Evolutionary conservation across 2,113 vertebrate species (phyloP), one percentile per base, ranked within the genome.

Genomic region (Nesogale talazaci): DNA sequence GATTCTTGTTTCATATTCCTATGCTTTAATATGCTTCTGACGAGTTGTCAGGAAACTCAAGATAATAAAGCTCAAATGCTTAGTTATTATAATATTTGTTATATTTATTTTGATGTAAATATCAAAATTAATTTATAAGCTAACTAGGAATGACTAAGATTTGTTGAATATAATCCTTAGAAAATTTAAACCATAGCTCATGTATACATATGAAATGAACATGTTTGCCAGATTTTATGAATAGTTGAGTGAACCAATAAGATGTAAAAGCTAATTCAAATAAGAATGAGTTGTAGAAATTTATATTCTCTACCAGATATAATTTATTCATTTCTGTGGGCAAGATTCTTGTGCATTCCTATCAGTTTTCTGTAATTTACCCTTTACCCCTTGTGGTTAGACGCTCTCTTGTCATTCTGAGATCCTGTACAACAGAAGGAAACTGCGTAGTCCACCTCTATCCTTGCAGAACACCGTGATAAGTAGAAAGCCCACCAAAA

Each of bases 71-170:
- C 38, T 46, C 46, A 59, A 57, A 63, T 12, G 87, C 29, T 87
- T 94, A 90, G 15, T 85, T 88, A 36, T 69, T 52, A 75, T 84
- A 93, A 93, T 86, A 77, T 72, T n/a, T 85, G 1, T 74, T 92
- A 69, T n/a, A 70, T 79, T 91, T 31, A 89, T 95, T 76, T 16
- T 88, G 42, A n/a, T 93, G 82, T n/a, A 92, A 92, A 74, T 78
- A 84, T 59, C 6, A 10, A 70, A 67, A 89, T 94, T 94, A 93
- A 89, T 77, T 83, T 94, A n/a, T 91, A 92, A 92, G 31, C 40
- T 57, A 86, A 88, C 65, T 78, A 83, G 20, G 69, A 88, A 90
- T 93, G 7, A 70, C 46, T 52, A 90, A 92, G 76, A 83, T 6
- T 23, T 93, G 69, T 1, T 93, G 89, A 83, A 40, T 79, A 46